Evolutionary conservation across 2,888 invertebrate genomes (phyloP), one percentile per base, ranked within the genome.

Genomic region (Arrhopalites spinosus): DNA sequence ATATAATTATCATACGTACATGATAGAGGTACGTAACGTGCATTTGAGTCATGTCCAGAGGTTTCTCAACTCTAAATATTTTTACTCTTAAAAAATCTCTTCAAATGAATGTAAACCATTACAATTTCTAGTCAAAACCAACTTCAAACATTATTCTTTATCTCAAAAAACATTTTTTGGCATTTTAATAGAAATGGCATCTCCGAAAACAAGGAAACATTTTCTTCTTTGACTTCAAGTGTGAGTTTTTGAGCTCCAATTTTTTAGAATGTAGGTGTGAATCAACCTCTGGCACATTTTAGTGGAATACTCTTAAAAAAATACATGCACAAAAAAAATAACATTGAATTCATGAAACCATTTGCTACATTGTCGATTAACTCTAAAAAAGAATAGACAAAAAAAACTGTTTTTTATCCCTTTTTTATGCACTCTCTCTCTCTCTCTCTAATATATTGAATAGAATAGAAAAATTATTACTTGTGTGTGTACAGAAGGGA

Each of bases 201-300:
- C 67, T 73, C 68, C 75, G 69, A 30, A 77, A 74, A 74, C 73
- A n/a, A 63, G 77, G 77, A 73, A 77, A 77, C 53, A 36, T 50
- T 15, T 67, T 17, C 36, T 72, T 7, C 11, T 3, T 36, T 77
- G 75, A n/a, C n/a, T 50, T 68, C 78, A 78, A 78, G 80, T 80
- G 80, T 77, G 79, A 80, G 67, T 63, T 76, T 72, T 76, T 53
- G 63, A 73, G 76, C 68, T 45, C 47, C 43, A 66, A 67, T 66
- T 77, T 81, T 81, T 81, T 81, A 80, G 81, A 80, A 74, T 29
- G 76, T 80, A 80, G 79, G 81, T 80, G 81, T 78, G 79, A 81
- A 81, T 79, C 56, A 74, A 76, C 66, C 77, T 69, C 69, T 69
- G 69, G 69, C 53, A 17, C 20, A 29, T 69, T 25, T 36, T 36